phyloP scores from a whole-genome alignment of 2,888 invertebrate genomes.

The Serrognathus titanus region DNA sequence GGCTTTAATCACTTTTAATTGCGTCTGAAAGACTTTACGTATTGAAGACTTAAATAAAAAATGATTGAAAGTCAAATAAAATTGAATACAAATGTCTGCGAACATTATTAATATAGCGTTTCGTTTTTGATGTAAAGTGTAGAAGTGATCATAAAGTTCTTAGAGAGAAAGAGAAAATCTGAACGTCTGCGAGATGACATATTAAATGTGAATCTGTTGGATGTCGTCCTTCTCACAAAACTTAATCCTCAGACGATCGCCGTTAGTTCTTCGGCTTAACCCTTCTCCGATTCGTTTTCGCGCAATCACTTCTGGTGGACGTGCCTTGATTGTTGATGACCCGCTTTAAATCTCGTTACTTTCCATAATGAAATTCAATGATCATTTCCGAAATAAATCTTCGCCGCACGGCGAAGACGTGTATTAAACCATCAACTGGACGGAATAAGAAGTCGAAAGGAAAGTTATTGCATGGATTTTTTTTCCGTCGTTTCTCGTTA shows the following conservation, averaged over 20 bases:
- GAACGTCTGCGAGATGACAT: constrained; percentile 13
- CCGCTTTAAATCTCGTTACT: constrained; percentile 19
- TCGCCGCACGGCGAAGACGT: neutral
- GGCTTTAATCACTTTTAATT: too few species aligned
- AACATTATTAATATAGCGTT: too few species aligned
- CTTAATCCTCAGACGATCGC: constrained; percentile 24
- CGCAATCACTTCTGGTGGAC: constrained; percentile 7
- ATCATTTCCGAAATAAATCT: constrained; percentile 15
- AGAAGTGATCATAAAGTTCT: constrained; percentile 28
- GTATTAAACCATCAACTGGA: too few species aligned
- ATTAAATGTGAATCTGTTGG: constrained; percentile 23
- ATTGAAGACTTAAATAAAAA: constrained; percentile 3
- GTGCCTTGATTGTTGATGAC: constrained; percentile 13
- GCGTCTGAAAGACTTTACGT: constrained; percentile 15
- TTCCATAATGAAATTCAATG: constrained; percentile 18
- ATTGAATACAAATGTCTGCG: too few species aligned
- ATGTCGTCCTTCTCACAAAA: constrained; percentile 3
- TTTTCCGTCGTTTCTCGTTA: too few species aligned
- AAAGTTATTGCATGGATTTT: too few species aligned
- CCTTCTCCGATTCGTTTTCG: constrained; percentile 26
- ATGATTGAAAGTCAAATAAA: too few species aligned
- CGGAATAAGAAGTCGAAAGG: too few species aligned
- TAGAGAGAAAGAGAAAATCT: constrained; percentile 11
- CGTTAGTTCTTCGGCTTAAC: constrained; percentile 23
- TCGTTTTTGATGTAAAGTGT: too few species aligned